A percentile compares a stretch with the other conserved stretches of the same genome.
These are phyloP conservation scores for Agapornis canus DNA, from an alignment of 2,797 vertebrate species.

Conservation along the genomic window DNA sequence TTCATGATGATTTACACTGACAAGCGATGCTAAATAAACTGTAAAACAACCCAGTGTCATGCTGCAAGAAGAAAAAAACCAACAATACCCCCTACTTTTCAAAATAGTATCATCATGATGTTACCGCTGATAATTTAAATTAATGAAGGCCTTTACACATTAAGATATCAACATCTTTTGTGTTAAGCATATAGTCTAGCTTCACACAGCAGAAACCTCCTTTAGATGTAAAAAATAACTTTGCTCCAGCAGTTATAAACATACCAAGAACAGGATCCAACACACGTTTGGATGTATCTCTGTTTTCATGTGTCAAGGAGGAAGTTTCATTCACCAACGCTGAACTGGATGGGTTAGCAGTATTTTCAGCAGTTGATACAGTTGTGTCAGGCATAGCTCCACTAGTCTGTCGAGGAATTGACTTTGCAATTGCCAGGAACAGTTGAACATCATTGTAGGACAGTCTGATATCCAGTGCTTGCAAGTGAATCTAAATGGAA, in stretches of 20 bases:
- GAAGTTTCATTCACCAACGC: slow-evolving; percentile 3
- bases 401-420: slow-evolving; percentile 84
- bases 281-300: slow-evolving; percentile 72
- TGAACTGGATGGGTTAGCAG: slow-evolving; percentile 1
- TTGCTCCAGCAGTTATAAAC: background rate
- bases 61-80: background rate
- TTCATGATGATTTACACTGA: background rate
- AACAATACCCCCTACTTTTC: background rate
- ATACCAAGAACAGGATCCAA: slow-evolving; percentile 87
- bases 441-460: slow-evolving; percentile 98
- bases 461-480: slow-evolving; percentile 91
- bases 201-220: background rate
- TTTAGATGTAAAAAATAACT: background rate
- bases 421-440: slow-evolving; percentile 94
- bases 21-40: background rate
- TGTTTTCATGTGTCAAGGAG: background rate
- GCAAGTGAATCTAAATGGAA: slow-evolving; percentile 89
- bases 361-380: background rate
- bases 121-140: background rate
- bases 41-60: background rate
- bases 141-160: background rate
- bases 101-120: background rate
- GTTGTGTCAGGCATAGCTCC: slow-evolving; percentile 24
- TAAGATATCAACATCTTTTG: background rate
- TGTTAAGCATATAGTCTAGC: background rate